Evolutionary conservation across 2,113 vertebrate species (phyloP).

Genomic region (Suricata suricatta): DNA sequence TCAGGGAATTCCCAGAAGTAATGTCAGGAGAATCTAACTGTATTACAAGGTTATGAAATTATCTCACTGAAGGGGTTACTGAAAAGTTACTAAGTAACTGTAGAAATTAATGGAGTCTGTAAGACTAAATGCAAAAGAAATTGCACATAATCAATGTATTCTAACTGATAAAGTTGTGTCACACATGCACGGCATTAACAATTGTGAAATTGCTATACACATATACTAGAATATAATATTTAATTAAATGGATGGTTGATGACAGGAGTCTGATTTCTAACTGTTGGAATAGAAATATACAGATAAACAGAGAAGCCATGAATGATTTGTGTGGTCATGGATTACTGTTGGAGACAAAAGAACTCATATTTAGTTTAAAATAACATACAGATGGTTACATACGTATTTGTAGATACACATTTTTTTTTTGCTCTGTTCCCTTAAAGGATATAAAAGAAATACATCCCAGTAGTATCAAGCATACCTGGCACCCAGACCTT

Average conservation of each 20-base stretch:
- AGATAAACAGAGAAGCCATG: neutral
- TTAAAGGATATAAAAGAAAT: neutral
- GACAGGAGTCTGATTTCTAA: neutral
- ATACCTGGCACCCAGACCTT: neutral
- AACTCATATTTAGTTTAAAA: neutral
- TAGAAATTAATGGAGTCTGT: neutral
- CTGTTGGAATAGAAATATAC: neutral
- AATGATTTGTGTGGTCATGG: neutral
- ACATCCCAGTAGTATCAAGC: neutral
- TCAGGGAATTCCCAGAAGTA: neutral
- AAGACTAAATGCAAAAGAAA: neutral
- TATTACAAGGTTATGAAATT: neutral
- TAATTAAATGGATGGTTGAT: neutral
- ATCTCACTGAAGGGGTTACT: neutral
- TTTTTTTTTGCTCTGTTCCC: neutral
- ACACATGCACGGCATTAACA: neutral
- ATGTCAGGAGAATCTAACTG: neutral
- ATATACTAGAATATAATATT: neutral
- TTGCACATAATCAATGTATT: neutral
- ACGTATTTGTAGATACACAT: neutral
- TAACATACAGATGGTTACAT: neutral
- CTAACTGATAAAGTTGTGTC: neutral
- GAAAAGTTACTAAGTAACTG: neutral
- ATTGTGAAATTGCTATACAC: neutral
- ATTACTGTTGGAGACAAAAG: neutral